Conservation (phyloP, 2,113 vertebrate species). For the Mus pahari region DNA sequence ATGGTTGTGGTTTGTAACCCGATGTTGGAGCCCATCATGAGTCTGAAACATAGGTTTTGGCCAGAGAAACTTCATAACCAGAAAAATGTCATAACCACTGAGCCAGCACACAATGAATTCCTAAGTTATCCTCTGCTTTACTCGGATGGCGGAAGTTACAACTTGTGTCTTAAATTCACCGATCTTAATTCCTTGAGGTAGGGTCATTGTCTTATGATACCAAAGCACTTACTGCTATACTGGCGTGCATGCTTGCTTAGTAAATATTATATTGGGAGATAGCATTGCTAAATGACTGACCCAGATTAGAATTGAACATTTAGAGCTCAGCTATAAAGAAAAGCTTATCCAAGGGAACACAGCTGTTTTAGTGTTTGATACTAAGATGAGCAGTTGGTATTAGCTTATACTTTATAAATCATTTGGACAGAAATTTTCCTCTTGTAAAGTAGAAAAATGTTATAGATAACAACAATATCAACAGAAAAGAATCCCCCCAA, state of each 20-base stretch:
- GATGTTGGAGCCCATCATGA: background rate
- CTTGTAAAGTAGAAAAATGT: constrained; percentile 5
- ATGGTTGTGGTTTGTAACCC: background rate
- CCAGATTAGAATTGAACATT: background rate
- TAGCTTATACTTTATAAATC: constrained; percentile 35
- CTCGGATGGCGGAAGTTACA: background rate
- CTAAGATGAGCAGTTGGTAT: constrained; percentile 26
- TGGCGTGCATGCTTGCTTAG: background rate
- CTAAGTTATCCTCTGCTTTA: background rate
- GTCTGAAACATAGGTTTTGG: constrained; percentile 24
- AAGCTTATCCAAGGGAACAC: background rate
- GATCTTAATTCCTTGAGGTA: background rate
- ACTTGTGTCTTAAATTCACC: constrained; percentile 26
- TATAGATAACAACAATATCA: background rate
- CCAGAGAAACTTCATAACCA: background rate
- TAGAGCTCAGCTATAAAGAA: constrained; percentile 30
- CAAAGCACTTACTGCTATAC: background rate
- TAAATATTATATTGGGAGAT: constrained; percentile 6
- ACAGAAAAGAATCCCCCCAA: background rate
- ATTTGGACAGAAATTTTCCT: constrained; percentile 27
- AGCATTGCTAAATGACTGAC: background rate
- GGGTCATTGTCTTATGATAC: background rate
- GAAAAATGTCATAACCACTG: no score
- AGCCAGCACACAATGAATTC: background rate
- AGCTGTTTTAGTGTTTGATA: constrained; percentile 14